phyloP scores from a whole-genome alignment of 1,140 invertebrate species.

The Alviniconcha marisindica region DNA sequence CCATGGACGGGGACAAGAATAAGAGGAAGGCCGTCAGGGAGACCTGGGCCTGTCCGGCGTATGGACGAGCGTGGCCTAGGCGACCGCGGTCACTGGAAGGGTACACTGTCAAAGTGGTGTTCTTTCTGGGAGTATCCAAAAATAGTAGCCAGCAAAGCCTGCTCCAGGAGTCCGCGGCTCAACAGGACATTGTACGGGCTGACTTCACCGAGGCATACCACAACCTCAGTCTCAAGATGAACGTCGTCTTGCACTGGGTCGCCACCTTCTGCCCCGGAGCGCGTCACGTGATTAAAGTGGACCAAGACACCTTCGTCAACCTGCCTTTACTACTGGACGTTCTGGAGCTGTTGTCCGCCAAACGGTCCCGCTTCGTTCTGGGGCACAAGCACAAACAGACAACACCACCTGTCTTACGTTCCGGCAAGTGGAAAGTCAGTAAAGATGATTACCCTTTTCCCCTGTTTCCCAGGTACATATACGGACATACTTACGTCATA shows the following conservation, averaged over 20 bases:
- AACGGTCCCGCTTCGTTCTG: background rate
- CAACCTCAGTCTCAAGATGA: slow-evolving; percentile 32
- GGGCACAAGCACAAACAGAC: background rate
- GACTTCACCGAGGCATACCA: slow-evolving; percentile 65
- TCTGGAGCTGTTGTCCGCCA: background rate
- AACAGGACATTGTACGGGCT: slow-evolving; percentile 61
- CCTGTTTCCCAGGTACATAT: slow-evolving; percentile 60
- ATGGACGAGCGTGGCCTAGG: slow-evolving; percentile 11
- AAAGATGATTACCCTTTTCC: slow-evolving; percentile 55
- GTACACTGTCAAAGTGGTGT: slow-evolving; percentile 26
- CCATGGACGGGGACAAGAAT: slow-evolving; percentile 48
- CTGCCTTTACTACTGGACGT: background rate
- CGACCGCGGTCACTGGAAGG: too few relatives aligned
- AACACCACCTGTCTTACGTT: background rate
- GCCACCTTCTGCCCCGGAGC: background rate
- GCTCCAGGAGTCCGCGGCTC: slow-evolving; percentile 44
- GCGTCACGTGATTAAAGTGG: slow-evolving; percentile 30
- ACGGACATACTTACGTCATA: slow-evolving; percentile 67
- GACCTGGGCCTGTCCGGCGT: slow-evolving; percentile 63
- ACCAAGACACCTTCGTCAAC: slow-evolving; percentile 35
- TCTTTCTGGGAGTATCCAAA: slow-evolving; percentile 38
- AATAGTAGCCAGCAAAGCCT: background rate
- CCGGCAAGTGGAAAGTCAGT: slow-evolving; percentile 54
- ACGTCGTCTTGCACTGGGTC: background rate
- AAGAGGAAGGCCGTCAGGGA: slow-evolving; percentile 57